phyloP scores from a whole-genome alignment of 1,140 invertebrate species.

The Panulirus ornatus region DNA sequence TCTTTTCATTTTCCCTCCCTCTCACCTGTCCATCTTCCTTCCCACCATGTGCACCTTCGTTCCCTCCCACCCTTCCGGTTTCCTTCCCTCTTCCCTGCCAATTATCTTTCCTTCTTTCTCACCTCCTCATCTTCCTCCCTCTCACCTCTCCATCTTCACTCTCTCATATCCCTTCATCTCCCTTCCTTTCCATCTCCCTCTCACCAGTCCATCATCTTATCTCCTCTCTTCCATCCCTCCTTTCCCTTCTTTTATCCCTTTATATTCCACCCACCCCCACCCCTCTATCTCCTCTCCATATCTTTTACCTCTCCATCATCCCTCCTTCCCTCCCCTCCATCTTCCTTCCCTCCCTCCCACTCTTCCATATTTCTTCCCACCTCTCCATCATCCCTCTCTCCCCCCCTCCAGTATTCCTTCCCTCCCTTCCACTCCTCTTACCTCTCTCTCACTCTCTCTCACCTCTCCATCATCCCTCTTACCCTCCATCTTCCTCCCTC shows the following conservation, averaged over 20 bases:
- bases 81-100: no score
- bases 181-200: neutral
- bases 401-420: neutral
- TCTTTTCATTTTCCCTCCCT: no score
- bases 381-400: neutral
- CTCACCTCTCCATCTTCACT: neutral
- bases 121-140: neutral
- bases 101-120: neutral
- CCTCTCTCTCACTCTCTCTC: neutral
- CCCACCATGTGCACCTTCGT: no score
- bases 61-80: no score
- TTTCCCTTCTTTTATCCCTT: neutral
- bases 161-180: no score
- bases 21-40: no score
- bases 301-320: neutral
- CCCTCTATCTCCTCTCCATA: neutral
- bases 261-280: no score
- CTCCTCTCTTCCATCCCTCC: neutral
- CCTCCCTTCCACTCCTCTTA: neutral
- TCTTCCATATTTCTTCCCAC: neutral
- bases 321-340: neutral
- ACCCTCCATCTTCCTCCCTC: neutral
- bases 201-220: neutral
- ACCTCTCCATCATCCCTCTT: neutral
- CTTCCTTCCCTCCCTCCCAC: neutral